A percentile compares a stretch with the other conserved stretches of the same genome.
Conservation (phyloP, 2,797 vertebrate species). For the Sebastes iracundus region DNA sequence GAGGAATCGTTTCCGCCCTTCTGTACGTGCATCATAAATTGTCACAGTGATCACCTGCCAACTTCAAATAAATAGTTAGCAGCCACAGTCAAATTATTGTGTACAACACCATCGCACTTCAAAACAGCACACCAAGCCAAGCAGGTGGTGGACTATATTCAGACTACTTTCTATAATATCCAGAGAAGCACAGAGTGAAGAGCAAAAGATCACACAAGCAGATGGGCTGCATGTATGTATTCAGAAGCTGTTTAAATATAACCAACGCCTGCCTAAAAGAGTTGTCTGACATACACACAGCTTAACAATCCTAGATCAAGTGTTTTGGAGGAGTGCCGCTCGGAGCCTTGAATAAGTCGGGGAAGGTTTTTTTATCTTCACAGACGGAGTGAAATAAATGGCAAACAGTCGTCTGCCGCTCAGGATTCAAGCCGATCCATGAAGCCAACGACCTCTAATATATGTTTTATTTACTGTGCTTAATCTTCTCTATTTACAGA, state of each 20-base stretch:
- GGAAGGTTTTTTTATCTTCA: not conserved
- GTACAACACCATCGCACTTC: not conserved
- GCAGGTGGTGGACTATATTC: slow-evolving; percentile 27
- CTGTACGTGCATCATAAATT: not conserved
- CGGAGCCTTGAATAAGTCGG: not conserved
- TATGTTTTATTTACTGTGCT: slow-evolving; percentile 27
- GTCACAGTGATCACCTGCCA: not conserved
- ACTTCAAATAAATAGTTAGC: slow-evolving; percentile 8
- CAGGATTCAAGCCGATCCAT: not conserved
- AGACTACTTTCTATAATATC: not conserved
- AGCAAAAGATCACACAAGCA: not conserved
- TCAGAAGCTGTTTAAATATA: not conserved
- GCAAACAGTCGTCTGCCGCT: not conserved
- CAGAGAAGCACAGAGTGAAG: not conserved
- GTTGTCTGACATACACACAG: not conserved
- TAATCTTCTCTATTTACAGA: slow-evolving; percentile 8
- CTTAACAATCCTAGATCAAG: not conserved
- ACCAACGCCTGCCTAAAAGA: not conserved
- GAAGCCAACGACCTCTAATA: not conserved
- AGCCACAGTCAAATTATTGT: slow-evolving; percentile 8
- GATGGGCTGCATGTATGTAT: not conserved
- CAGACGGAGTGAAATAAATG: not conserved
- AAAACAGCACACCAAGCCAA: not conserved
- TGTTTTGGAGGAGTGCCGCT: not conserved
- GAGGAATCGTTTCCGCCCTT: too few species aligned